Conservation (phyloP, 2,113 vertebrate species). For the Oryzias curvinotus region DNA sequence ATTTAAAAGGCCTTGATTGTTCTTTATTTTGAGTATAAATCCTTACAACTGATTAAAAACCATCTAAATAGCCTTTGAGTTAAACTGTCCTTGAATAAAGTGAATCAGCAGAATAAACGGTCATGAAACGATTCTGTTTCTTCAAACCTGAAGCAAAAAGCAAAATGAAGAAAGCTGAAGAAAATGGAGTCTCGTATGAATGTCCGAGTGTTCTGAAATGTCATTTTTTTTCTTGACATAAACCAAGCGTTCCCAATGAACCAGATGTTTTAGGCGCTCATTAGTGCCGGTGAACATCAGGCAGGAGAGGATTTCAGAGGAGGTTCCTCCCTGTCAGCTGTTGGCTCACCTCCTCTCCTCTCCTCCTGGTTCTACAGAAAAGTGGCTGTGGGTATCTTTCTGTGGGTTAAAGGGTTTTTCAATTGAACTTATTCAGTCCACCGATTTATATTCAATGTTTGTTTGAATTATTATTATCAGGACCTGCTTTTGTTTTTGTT, state of each 20-base stretch:
- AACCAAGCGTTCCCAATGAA: constrained; percentile 7
- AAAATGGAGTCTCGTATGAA: constrained; percentile 2
- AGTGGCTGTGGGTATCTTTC: background rate
- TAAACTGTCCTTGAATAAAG: background rate
- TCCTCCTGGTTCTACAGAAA: background rate
- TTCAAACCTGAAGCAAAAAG: background rate
- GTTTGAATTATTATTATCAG: no score
- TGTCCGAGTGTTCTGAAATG: background rate
- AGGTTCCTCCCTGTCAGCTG: constrained; percentile 48
- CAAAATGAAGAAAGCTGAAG: background rate
- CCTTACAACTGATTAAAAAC: no score
- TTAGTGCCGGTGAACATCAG: constrained; percentile 34
- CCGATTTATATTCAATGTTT: no score
- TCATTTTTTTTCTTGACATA: constrained; percentile 1
- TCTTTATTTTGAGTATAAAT: no score
- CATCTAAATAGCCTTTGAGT: no score
- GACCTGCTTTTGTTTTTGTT: no score
- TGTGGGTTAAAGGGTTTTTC: no score
- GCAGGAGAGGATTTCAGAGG: constrained; percentile 27
- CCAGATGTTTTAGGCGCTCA: constrained; percentile 63
- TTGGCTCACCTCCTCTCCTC: constrained; percentile 4
- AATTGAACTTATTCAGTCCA: no score
- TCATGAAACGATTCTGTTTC: no score
- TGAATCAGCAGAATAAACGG: background rate
- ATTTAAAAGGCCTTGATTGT: no score